These are phyloP conservation scores for Perizoma affinitatum DNA, from an alignment of 2,888 invertebrate genomes.

Conservation along the genomic window DNA sequence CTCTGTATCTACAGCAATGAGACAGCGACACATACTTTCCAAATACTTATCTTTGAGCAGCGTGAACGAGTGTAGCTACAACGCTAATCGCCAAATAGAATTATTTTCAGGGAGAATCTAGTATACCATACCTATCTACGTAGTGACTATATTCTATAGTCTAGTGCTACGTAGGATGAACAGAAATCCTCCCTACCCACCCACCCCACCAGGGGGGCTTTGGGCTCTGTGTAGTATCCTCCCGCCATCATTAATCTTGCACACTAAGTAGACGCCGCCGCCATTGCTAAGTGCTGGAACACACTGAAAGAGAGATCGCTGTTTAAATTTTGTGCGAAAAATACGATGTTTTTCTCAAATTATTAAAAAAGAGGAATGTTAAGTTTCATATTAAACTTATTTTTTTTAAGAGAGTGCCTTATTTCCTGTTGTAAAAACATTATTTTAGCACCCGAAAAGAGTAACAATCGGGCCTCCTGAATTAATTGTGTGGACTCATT, in stretches of 20 bases:
- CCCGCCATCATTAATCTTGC: slow-evolving; percentile 78
- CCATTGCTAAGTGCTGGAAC: slow-evolving; percentile 45
- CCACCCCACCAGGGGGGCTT: slow-evolving; percentile 5
- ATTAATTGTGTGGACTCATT: too few species aligned
- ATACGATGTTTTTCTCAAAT: slow-evolving; percentile 23
- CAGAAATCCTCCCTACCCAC: slow-evolving; percentile 48
- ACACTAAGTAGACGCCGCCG: slow-evolving; percentile 73
- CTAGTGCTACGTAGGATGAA: slow-evolving; percentile 35
- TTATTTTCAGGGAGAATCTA: not conserved
- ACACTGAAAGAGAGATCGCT: slow-evolving; percentile 33
- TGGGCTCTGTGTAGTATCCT: slow-evolving; percentile 57
- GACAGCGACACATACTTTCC: too few species aligned
- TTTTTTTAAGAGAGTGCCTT: too few species aligned
- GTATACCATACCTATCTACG: slow-evolving; percentile 25
- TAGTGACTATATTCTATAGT: slow-evolving; percentile 26
- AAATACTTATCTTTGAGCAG: too few species aligned
- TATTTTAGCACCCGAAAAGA: too few species aligned
- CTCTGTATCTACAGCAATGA: too few species aligned
- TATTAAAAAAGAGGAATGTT: slow-evolving; percentile 5
- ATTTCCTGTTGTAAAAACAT: too few species aligned
- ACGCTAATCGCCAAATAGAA: too few species aligned
- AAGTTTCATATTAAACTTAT: not conserved
- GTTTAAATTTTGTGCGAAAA: slow-evolving; percentile 26
- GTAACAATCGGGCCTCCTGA: too few species aligned
- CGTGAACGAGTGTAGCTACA: too few species aligned